phyloP scores from a whole-genome alignment of 2,113 vertebrate species.

The Strix aluco region DNA sequence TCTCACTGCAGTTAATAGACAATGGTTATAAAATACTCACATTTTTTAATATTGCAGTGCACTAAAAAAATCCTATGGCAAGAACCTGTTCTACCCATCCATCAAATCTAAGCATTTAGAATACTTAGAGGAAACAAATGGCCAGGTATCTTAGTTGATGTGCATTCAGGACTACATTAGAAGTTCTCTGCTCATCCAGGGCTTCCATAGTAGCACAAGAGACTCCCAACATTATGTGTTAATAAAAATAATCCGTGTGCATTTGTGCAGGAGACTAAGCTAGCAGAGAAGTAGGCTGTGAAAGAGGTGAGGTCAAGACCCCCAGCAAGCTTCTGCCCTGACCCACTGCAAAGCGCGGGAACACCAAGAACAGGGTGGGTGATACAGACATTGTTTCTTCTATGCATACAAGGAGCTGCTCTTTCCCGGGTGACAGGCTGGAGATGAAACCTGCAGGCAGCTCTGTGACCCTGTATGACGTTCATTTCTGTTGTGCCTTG shows the following conservation, averaged over 20 bases:
- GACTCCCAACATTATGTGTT: neutral
- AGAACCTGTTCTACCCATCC: neutral
- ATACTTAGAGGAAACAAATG: neutral
- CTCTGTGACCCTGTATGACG: neutral
- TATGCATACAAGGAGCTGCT: neutral
- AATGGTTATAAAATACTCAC: neutral
- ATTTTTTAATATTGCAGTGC: neutral
- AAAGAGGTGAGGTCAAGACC: neutral
- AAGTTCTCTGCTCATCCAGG: neutral
- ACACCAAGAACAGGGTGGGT: neutral
- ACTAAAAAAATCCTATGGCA: neutral
- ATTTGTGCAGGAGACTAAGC: neutral
- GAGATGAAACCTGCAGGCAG: neutral
- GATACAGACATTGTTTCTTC: neutral
- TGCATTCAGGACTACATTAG: neutral
- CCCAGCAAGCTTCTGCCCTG: neutral
- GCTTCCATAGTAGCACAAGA: neutral
- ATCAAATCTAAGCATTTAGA: neutral
- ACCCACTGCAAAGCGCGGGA: accelerated
- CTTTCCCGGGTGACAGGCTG: neutral
- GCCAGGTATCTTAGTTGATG: neutral
- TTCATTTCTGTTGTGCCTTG: neutral
- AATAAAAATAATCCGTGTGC: neutral
- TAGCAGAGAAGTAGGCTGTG: neutral
- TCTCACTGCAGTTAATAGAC: neutral